These are phyloP conservation scores for Boulengeromyrus knoepffleri DNA, from an alignment of 2,113 vertebrate genomes.

Conservation along the genomic window DNA sequence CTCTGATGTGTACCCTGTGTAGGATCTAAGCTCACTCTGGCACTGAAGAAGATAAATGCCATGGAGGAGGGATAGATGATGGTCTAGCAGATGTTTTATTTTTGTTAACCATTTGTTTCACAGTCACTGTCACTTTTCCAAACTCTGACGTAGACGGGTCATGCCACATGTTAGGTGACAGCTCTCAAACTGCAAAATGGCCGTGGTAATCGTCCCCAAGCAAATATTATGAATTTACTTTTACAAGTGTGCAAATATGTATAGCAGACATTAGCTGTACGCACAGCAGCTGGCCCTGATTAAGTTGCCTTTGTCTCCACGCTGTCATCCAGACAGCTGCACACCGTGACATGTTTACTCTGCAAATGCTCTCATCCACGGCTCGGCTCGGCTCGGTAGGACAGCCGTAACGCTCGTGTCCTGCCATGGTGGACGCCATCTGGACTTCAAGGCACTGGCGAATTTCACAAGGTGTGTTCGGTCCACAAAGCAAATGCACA, in stretches of 20 bases:
- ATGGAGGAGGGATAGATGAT: not conserved
- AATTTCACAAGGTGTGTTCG: not conserved
- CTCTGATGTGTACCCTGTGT: not conserved
- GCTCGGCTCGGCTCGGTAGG: not conserved
- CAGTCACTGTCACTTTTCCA: not conserved
- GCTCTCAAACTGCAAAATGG: not conserved
- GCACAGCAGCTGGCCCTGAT: constrained; percentile 2
- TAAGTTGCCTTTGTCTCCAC: not conserved
- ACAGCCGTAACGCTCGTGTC: not conserved
- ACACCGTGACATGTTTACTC: not conserved
- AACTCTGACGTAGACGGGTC: not conserved
- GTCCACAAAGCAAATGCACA: not conserved
- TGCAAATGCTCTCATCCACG: not conserved
- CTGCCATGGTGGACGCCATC: not conserved
- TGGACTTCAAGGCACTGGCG: not conserved
- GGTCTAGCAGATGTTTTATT: not conserved
- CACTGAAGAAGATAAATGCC: not conserved
- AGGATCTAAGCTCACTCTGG: not conserved
- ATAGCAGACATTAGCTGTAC: not conserved
- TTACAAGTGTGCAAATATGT: constrained; percentile 9
- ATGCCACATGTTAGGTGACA: not conserved
- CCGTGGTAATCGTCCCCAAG: not conserved
- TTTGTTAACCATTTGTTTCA: not conserved
- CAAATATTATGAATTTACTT: constrained; percentile 13
- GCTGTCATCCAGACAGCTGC: not conserved